These are phyloP conservation scores for Erythrocercus mccallii DNA, from an alignment of 2,113 vertebrate species.

Conservation along the genomic window DNA sequence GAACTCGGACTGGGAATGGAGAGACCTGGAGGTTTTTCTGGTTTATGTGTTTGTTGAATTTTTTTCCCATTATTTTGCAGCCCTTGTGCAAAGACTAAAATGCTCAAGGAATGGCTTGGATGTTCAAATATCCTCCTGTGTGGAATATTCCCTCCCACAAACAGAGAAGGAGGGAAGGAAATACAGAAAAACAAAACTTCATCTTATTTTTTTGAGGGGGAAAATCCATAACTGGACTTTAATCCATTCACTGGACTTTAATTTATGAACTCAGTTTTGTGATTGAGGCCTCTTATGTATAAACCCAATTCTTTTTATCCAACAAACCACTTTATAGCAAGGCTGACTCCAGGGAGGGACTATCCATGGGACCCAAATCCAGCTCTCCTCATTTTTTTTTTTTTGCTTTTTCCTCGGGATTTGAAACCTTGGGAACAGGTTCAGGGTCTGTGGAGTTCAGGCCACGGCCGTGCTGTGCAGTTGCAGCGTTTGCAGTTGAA, in stretches of 20 bases:
- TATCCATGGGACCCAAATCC: neutral
- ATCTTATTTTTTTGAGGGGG: neutral
- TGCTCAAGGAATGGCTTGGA: neutral
- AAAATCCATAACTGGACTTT: neutral
- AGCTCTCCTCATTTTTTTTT: neutral
- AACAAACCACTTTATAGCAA: neutral
- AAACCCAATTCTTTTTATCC: neutral
- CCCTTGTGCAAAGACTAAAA: accelerated
- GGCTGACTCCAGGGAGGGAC: neutral
- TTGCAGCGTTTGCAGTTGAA: neutral
- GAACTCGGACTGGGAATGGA: neutral
- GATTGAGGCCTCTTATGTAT: neutral
- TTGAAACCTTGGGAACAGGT: neutral
- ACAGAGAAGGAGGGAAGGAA: neutral
- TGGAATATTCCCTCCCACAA: neutral
- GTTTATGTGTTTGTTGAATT: neutral
- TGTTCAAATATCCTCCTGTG: neutral
- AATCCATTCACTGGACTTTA: accelerated
- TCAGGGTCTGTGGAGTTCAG: neutral
- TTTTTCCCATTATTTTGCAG: neutral
- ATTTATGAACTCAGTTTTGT: neutral
- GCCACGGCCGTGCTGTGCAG: neutral
- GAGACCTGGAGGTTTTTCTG: neutral
- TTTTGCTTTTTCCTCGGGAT: neutral
- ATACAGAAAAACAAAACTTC: neutral